phyloP scores from a whole-genome alignment of 2,888 invertebrate species.

The Chironomus riparius region DNA sequence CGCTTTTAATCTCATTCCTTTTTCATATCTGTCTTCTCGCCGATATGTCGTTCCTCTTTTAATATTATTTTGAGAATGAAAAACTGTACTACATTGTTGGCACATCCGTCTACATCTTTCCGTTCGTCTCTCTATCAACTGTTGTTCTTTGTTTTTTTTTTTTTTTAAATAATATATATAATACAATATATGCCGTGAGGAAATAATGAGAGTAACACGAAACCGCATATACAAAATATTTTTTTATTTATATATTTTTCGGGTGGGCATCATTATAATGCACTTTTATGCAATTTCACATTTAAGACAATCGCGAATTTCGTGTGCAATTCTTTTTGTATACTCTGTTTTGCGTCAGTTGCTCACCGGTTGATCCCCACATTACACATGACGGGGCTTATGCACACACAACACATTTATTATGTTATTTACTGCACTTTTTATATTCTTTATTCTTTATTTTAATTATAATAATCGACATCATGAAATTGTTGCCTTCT shows the following conservation, averaged over 20 bases:
- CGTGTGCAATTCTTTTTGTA: background rate
- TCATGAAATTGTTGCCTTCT: constrained; percentile 5
- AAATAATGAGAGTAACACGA: constrained; percentile 19
- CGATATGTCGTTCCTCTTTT: background rate
- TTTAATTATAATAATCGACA: constrained; percentile 24
- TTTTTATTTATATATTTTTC: background rate
- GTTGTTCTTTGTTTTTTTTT: background rate
- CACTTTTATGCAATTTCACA: background rate
- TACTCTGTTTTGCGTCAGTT: constrained; percentile 13
- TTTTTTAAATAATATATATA: no score
- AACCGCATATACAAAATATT: background rate
- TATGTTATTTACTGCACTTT: background rate
- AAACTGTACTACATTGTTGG: background rate
- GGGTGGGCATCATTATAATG: background rate
- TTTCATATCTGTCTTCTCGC: background rate
- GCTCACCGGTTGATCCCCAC: constrained; percentile 6
- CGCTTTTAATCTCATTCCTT: background rate
- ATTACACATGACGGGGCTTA: constrained; percentile 22
- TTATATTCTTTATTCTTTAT: background rate
- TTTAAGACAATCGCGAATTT: constrained; percentile 9
- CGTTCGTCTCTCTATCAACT: background rate
- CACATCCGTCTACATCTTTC: background rate
- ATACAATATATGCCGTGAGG: background rate
- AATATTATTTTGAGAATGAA: background rate
- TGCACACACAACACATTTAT: background rate